A percentile compares a stretch with the other conserved stretches of the same genome.
Conservation (phyloP, 2,888 invertebrate genomes). For the Marronus borbonicus region DNA sequence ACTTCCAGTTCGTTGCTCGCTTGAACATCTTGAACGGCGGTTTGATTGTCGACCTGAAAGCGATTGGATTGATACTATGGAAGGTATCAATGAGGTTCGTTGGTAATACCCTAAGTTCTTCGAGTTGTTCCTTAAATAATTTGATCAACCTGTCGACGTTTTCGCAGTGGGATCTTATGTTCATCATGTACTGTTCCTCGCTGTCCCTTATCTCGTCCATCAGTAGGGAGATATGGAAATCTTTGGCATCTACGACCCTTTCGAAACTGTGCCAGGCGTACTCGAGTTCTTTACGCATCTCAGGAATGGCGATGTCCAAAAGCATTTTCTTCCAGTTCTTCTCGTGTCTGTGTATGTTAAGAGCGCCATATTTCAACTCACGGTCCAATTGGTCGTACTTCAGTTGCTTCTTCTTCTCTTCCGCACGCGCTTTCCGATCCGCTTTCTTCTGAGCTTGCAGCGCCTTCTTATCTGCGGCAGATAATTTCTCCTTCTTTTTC, state of each 20-base stretch:
- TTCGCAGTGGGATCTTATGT: constrained; percentile 65
- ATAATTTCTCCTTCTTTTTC: constrained; percentile 55
- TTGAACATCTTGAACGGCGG: constrained; percentile 64
- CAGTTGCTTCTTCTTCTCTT: constrained; percentile 61
- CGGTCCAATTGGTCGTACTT: constrained; percentile 65
- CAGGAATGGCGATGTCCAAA: constrained; percentile 66
- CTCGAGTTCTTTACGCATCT: constrained; percentile 67
- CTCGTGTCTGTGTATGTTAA: constrained; percentile 64
- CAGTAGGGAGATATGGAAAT: constrained; percentile 68
- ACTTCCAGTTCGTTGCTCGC: constrained; percentile 66
- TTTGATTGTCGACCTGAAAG: constrained; percentile 59
- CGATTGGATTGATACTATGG: background rate
- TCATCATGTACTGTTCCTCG: constrained; percentile 68
- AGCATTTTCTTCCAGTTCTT: constrained; percentile 69
- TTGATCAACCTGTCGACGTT: constrained; percentile 67
- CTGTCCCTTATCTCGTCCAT: constrained; percentile 68
- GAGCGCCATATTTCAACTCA: constrained; percentile 67
- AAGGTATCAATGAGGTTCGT: background rate
- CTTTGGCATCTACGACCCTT: constrained; percentile 69
- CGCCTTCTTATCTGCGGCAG: constrained; percentile 59
- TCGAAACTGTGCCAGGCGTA: constrained; percentile 70
- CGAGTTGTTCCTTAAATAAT: constrained; percentile 64
- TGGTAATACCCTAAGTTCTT: constrained; percentile 60
- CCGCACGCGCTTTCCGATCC: constrained; percentile 59
- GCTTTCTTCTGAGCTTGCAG: constrained; percentile 58